Evolutionary conservation across 2,888 invertebrate species (phyloP).

Genomic region (Aricia artaxerxes): DNA sequence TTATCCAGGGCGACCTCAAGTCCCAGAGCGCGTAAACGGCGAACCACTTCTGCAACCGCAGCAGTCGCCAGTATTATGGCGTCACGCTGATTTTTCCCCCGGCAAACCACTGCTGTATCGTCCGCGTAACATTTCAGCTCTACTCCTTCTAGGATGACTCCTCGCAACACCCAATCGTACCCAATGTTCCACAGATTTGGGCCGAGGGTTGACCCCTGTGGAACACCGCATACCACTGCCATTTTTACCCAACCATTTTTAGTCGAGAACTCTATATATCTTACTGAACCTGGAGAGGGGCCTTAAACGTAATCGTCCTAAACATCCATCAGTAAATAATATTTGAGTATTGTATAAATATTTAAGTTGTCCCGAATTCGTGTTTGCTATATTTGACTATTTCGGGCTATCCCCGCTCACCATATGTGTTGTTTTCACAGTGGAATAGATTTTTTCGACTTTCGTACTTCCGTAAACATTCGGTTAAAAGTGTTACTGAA

Average conservation of each 20-base stretch:
- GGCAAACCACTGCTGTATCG: neutral
- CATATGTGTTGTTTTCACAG: conserved; percentile 36
- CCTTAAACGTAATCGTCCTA: neutral
- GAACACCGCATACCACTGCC: too few species aligned
- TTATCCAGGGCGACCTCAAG: too few species aligned
- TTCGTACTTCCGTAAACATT: neutral
- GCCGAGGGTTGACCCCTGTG: too few species aligned
- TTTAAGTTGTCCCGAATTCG: conserved; percentile 29
- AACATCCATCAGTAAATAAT: neutral
- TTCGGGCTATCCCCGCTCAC: conserved; percentile 35
- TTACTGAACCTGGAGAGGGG: too few species aligned
- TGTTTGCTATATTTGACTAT: conserved; percentile 34
- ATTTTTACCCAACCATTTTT: too few species aligned
- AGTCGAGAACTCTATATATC: too few species aligned
- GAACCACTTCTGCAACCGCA: neutral
- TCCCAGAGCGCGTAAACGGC: neutral
- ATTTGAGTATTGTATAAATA: neutral
- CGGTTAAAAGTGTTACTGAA: neutral
- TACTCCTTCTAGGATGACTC: neutral
- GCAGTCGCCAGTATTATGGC: conserved; percentile 32
- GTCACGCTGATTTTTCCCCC: neutral
- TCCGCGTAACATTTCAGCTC: neutral
- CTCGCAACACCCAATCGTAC: too few species aligned
- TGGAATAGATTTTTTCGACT: conserved; percentile 35
- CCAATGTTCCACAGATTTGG: too few species aligned